These are phyloP conservation scores for Heteromormyrus szaboi DNA, from an alignment of 2,797 vertebrate species.

Conservation along the genomic window DNA sequence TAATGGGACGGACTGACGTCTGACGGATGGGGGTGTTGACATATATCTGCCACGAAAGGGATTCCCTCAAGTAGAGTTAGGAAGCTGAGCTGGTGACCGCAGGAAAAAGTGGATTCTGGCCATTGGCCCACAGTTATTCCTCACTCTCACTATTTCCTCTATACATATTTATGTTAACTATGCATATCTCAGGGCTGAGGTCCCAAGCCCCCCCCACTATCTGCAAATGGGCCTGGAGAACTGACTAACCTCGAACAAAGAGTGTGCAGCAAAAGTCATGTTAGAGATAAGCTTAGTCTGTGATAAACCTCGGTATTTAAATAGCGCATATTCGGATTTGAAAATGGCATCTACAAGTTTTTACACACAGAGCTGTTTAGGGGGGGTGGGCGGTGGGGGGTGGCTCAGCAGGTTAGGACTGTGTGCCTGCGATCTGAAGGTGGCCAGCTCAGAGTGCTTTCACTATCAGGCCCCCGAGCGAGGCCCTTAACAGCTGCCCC, in stretches of 20 bases:
- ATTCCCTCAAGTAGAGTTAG: conserved; percentile 7
- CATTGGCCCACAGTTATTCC: conserved; percentile 16
- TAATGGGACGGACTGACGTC: neutral
- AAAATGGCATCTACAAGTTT: neutral
- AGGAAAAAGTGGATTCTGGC: neutral
- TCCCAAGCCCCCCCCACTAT: neutral
- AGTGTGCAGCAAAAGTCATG: neutral
- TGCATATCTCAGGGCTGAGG: conserved; percentile 26
- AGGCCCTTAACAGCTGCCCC: neutral
- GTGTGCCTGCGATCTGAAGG: neutral
- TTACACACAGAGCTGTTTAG: neutral
- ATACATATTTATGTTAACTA: conserved; percentile 34
- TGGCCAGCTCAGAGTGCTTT: neutral
- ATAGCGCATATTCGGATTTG: neutral
- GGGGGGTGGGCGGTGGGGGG: neutral
- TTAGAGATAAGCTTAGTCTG: neutral
- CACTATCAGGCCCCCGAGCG: neutral
- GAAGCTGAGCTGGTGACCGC: neutral
- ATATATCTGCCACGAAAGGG: neutral
- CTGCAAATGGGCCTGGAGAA: neutral
- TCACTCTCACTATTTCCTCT: conserved; percentile 24
- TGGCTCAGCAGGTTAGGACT: neutral
- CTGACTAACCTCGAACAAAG: neutral
- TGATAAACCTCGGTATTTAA: neutral
- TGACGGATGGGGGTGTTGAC: neutral